phyloP scores from a whole-genome alignment of 2,113 vertebrate genomes.

The Atractosteus spatula region DNA sequence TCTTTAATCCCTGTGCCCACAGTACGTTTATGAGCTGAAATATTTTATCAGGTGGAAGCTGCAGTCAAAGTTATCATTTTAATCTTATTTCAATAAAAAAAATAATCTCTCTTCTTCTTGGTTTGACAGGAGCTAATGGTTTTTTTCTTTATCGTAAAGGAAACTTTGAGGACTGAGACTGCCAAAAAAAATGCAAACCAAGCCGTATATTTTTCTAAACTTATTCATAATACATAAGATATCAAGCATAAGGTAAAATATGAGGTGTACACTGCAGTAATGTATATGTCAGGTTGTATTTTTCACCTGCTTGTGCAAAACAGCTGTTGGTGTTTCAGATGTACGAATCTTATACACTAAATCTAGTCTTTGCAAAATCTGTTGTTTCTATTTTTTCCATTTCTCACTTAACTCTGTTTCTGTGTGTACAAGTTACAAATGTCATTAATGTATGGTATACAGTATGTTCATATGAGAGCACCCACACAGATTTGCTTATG shows the following conservation, averaged over 20 bases:
- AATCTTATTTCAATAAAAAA: conserved; percentile 96
- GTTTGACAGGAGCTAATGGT: conserved; percentile 86
- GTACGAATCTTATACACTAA: not conserved
- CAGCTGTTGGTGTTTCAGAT: not conserved
- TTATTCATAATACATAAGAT: conserved; percentile 53
- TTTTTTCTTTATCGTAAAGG: conserved; percentile 84
- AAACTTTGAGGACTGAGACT: conserved; percentile 77
- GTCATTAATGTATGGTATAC: no score
- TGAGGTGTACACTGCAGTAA: conserved; percentile 38
- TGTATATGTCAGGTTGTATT: conserved; percentile 28
- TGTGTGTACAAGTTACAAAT: no score
- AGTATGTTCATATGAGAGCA: no score
- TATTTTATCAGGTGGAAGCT: conserved; percentile 91
- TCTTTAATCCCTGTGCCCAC: conserved; percentile 81
- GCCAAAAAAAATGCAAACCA: conserved; percentile 64
- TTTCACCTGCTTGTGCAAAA: conserved; percentile 14
- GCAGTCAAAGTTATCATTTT: conserved; percentile 87
- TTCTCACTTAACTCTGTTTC: no score
- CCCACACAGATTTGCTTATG: no score
- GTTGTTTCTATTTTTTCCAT: not conserved
- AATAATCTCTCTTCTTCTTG: conserved; percentile 78
- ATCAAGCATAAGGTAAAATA: conserved; percentile 41
- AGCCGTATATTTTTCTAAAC: conserved; percentile 60
- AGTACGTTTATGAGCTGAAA: conserved; percentile 89
- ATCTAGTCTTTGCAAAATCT: not conserved